phyloP scores from a whole-genome alignment of 1,140 invertebrate species.

The Parasteatoda tepidariorum region DNA sequence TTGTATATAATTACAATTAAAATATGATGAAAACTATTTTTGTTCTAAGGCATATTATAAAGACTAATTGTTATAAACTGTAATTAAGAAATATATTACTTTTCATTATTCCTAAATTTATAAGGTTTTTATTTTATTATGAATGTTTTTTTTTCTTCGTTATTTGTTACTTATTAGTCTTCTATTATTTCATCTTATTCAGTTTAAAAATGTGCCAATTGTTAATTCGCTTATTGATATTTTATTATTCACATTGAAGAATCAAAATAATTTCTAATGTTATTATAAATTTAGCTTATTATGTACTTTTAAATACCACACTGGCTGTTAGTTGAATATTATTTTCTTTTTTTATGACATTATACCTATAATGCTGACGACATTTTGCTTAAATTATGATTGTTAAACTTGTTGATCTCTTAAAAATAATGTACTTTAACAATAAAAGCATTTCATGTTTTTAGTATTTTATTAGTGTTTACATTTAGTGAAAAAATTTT shows the following conservation, averaged over 20 bases:
- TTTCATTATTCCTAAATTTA: too few species aligned
- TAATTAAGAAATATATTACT: too few species aligned
- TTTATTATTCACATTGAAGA: neutral
- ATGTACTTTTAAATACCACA: neutral
- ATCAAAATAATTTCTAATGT: neutral
- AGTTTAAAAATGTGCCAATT: neutral
- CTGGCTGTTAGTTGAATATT: neutral
- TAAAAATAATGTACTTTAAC: constrained; percentile 47
- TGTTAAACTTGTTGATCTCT: constrained; percentile 55
- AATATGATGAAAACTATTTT: too few species aligned
- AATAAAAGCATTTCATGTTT: constrained; percentile 33
- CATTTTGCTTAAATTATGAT: constrained; percentile 36
- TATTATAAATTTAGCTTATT: neutral
- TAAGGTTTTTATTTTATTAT: too few species aligned
- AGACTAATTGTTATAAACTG: too few species aligned
- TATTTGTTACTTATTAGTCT: too few species aligned
- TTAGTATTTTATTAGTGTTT: too few species aligned
- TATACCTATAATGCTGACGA: neutral
- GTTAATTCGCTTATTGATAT: neutral
- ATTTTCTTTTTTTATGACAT: neutral
- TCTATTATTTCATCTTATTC: neutral
- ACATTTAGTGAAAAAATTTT: too few species aligned
- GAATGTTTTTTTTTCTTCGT: too few species aligned
- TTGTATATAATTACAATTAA: too few species aligned
- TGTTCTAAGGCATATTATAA: too few species aligned